phyloP scores from a whole-genome alignment of 2,888 invertebrate genomes.

The Cosmia pyralina region DNA sequence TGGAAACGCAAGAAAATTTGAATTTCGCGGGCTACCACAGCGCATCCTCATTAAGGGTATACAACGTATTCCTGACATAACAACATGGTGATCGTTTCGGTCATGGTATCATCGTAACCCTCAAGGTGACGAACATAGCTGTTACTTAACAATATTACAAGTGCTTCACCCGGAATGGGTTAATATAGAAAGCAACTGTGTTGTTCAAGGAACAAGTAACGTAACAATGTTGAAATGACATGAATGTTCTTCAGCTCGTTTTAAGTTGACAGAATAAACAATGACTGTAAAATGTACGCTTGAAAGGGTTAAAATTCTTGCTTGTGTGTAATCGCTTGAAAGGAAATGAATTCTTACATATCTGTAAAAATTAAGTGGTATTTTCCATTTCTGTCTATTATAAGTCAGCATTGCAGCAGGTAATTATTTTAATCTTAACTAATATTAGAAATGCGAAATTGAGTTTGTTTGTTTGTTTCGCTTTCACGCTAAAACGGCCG shows the following conservation, averaged over 20 bases:
- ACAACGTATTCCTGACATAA: too few species aligned
- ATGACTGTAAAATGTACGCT: constrained; percentile 11
- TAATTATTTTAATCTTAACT: constrained; percentile 1
- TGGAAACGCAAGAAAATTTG: too few species aligned
- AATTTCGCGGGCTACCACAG: too few species aligned
- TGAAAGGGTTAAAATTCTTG: constrained; percentile 6
- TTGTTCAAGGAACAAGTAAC: constrained; percentile 12
- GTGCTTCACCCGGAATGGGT: constrained; percentile 21
- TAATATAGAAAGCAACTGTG: constrained; percentile 35
- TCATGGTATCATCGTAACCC: background rate
- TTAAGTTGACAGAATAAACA: constrained; percentile 17
- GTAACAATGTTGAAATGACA: background rate
- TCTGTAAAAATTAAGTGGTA: background rate
- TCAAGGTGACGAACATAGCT: constrained; percentile 29
- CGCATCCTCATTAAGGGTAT: too few species aligned
- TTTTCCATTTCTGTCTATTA: background rate
- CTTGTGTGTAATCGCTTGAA: too few species aligned
- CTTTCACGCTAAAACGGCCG: too few species aligned
- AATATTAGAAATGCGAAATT: too few species aligned
- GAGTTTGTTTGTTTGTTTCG: too few species aligned
- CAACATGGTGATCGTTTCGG: too few species aligned
- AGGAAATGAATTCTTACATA: too few species aligned
- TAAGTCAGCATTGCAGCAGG: background rate
- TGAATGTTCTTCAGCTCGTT: constrained; percentile 16
- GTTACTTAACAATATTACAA: constrained; percentile 32